Evolutionary conservation across 2,888 invertebrate genomes (phyloP).

Genomic region (Yponomeuta cagnagella): DNA sequence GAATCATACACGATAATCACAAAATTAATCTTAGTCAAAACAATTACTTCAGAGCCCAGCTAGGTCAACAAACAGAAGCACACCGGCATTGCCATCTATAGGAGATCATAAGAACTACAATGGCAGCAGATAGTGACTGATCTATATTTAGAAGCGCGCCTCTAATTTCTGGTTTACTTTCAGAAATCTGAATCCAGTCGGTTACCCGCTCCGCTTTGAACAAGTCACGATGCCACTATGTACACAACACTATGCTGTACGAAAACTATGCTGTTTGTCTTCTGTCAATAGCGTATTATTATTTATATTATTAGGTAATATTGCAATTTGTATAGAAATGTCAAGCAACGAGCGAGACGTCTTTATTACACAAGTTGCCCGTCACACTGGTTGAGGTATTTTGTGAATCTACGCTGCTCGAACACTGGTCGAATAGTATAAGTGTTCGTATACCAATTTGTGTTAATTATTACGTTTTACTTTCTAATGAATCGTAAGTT

Average conservation of each 20-base stretch:
- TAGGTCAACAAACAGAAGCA: neutral
- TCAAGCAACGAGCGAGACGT: neutral
- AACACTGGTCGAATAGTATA: neutral
- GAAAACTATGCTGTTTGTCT: too few species aligned
- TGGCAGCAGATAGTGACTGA: neutral
- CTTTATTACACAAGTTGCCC: neutral
- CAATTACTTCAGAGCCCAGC: neutral
- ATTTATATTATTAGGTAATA: too few species aligned
- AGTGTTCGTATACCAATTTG: neutral
- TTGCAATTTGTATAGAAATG: neutral
- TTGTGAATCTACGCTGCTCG: neutral
- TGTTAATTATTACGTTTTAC: neutral
- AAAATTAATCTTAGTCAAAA: neutral
- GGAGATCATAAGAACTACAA: neutral
- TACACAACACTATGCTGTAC: neutral
- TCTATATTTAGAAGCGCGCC: neutral
- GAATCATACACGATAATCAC: too few species aligned
- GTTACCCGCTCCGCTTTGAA: neutral
- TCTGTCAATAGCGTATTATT: too few species aligned
- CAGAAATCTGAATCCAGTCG: neutral
- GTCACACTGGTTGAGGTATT: neutral
- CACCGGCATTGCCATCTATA: neutral
- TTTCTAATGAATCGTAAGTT: neutral
- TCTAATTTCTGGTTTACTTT: neutral
- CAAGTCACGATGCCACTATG: neutral